Evolutionary conservation across 2,797 vertebrate species (phyloP).

Genomic region (Dallia pectoralis): DNA sequence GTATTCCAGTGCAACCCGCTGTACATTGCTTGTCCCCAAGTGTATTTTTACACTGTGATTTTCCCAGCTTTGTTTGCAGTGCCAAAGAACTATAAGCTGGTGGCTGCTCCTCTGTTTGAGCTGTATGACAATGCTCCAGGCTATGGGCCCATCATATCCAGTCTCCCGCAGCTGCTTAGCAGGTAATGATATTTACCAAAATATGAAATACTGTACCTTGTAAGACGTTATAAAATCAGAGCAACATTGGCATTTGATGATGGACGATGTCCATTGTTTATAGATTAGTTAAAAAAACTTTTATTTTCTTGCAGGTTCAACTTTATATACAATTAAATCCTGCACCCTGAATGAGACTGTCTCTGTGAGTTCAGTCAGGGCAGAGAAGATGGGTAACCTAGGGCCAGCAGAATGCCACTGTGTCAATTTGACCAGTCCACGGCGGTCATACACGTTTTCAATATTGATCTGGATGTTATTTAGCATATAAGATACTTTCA

Average conservation of each 20-base stretch:
- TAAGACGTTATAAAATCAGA: background rate
- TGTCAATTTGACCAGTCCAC: background rate
- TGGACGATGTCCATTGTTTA: background rate
- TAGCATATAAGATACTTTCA: background rate
- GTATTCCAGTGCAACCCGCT: too few relatives aligned
- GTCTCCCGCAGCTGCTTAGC: slow-evolving; percentile 97
- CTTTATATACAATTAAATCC: slow-evolving; percentile 95
- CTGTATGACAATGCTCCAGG: slow-evolving; percentile 98
- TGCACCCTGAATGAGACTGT: slow-evolving; percentile 54
- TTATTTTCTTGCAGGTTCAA: slow-evolving; percentile 82
- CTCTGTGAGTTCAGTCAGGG: slow-evolving; percentile 71
- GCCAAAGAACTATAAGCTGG: slow-evolving; percentile 98
- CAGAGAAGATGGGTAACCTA: background rate
- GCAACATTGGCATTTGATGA: background rate
- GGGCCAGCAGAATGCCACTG: background rate
- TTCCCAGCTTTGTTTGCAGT: slow-evolving; percentile 95
- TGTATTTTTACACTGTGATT: slow-evolving; percentile 39
- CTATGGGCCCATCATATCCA: slow-evolving; percentile 98
- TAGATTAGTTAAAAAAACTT: background rate
- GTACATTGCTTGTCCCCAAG: background rate
- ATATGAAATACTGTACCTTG: background rate
- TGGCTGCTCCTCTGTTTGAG: slow-evolving; percentile 95
- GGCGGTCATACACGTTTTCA: background rate
- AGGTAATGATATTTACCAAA: slow-evolving; percentile 72
- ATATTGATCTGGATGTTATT: slow-evolving; percentile 3